Conservation (phyloP, 2,113 vertebrate genomes). For the Sorex fumeus region DNA sequence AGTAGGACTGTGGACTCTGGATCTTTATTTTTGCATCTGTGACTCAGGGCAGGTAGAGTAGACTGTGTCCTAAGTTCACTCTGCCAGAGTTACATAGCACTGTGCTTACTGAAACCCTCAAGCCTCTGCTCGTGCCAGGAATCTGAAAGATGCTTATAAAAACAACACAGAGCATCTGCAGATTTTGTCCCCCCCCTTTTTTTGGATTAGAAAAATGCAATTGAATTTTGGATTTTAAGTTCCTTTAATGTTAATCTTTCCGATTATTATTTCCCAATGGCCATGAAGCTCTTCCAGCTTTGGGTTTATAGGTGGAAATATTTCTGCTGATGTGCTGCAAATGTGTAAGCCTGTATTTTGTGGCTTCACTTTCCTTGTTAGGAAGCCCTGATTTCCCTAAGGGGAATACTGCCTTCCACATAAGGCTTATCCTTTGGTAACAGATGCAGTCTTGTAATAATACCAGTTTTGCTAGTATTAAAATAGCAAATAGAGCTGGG, state of each 20-base stretch:
- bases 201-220: constrained; percentile 42
- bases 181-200: constrained; percentile 33
- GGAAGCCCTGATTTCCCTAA: background rate
- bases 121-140: background rate
- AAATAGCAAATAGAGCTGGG: background rate
- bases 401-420: background rate
- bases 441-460: background rate
- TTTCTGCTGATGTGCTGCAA: constrained; percentile 47
- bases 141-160: background rate
- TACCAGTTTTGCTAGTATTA: background rate
- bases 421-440: background rate
- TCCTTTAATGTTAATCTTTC: constrained; percentile 58
- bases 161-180: constrained; percentile 46
- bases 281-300: background rate
- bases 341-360: constrained; percentile 23
- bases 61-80: constrained; percentile 42
- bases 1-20: constrained; percentile 32
- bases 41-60: background rate
- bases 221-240: constrained; percentile 53
- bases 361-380: background rate
- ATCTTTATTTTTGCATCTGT: constrained; percentile 42
- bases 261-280: constrained; percentile 25
- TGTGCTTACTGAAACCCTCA: background rate
- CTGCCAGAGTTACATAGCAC: background rate
- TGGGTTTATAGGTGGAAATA: background rate